phyloP scores from a whole-genome alignment of 1,140 invertebrate genomes.

The Psilanteris sp. region DNA sequence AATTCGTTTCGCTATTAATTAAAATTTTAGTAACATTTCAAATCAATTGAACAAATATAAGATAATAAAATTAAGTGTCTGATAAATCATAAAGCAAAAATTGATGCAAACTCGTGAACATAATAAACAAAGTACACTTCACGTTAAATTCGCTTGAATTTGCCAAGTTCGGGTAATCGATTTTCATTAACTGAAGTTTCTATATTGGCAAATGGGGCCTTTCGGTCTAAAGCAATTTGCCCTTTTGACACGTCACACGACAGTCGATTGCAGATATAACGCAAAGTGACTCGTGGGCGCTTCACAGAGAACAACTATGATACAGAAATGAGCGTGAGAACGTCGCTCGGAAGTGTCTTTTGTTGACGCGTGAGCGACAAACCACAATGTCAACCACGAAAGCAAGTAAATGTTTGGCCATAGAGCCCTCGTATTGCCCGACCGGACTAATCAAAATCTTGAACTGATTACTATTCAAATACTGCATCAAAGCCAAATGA shows the following conservation, averaged over 20 bases:
- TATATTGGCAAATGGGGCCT: conserved; percentile 1
- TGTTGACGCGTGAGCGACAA: conserved; percentile 44
- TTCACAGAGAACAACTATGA: conserved; percentile 29
- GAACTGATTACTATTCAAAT: conserved; percentile 46
- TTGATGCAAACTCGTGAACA: too few species aligned
- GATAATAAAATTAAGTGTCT: too few species aligned
- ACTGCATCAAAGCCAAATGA: too few species aligned
- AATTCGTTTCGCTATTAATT: too few species aligned
- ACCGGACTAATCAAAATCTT: conserved; percentile 31
- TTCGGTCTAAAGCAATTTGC: conserved; percentile 41
- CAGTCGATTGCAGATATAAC: conserved; percentile 62
- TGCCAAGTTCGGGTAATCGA: conserved; percentile 6
- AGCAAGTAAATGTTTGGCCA: conserved; percentile 57
- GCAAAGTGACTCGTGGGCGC: conserved; percentile 30
- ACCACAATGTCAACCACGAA: conserved; percentile 45
- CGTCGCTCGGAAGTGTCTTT: conserved; percentile 33
- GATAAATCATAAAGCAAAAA: too few species aligned
- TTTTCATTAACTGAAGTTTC: conserved; percentile 43
- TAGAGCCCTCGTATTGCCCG: conserved; percentile 18
- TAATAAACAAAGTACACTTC: too few species aligned
- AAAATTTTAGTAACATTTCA: too few species aligned
- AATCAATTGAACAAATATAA: too few species aligned
- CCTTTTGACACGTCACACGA: conserved; percentile 54
- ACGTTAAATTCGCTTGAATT: conserved; percentile 10
- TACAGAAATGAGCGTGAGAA: conserved; percentile 49